Evolutionary conservation across 2,888 invertebrate species (phyloP).

Genomic region (Agrochola lota): DNA sequence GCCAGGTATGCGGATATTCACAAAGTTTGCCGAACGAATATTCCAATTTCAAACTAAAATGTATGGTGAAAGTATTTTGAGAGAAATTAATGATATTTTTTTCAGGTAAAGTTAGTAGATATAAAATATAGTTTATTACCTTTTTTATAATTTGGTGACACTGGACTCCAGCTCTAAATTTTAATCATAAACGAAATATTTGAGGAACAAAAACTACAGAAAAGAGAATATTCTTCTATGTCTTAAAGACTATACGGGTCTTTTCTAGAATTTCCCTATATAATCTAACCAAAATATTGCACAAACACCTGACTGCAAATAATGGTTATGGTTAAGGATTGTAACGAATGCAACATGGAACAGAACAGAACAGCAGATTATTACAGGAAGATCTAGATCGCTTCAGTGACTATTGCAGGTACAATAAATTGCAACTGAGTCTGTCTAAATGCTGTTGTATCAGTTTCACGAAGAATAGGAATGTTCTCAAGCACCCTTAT

Average conservation of each 20-base stretch:
- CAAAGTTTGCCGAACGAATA: slow-evolving; percentile 40
- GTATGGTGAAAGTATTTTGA: slow-evolving; percentile 20
- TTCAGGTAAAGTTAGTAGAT: not conserved
- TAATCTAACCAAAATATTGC: not conserved
- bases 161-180: not conserved
- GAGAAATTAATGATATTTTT: slow-evolving; percentile 4
- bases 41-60: slow-evolving; percentile 36
- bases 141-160: not conserved
- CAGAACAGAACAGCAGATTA: too few relatives aligned
- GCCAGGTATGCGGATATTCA: slow-evolving; percentile 34
- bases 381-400: too few relatives aligned
- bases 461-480: too few relatives aligned
- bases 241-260: too few relatives aligned
- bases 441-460: too few relatives aligned
- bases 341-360: too few relatives aligned
- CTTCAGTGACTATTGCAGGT: too few relatives aligned
- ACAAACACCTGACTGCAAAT: not conserved
- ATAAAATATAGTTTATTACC: not conserved
- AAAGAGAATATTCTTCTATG: not conserved
- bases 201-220: not conserved
- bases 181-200: not conserved
- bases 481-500: too few relatives aligned
- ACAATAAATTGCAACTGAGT: too few relatives aligned
- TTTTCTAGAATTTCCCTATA: too few relatives aligned
- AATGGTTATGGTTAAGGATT: not conserved